These are phyloP conservation scores for Scolopax bukidnonensis DNA, from an alignment of 2,797 vertebrate species.

Conservation along the genomic window DNA sequence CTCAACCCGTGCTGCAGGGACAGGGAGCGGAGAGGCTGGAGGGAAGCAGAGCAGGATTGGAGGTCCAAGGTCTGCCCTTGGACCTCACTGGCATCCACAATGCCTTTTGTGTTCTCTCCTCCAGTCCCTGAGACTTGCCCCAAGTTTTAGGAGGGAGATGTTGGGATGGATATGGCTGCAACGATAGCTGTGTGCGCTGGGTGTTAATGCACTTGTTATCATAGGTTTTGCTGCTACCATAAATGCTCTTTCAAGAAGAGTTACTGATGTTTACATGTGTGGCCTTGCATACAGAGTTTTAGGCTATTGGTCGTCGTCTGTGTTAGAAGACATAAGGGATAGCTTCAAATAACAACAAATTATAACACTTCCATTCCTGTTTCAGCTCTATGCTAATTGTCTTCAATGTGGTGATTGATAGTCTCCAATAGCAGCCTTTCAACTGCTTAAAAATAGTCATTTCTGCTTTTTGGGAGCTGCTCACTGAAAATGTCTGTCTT, in stretches of 20 bases:
- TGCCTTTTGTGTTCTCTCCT: background rate
- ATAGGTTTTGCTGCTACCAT: background rate
- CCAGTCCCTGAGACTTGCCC: background rate
- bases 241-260: background rate
- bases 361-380: background rate
- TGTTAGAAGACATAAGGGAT: background rate
- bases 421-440: background rate
- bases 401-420: background rate
- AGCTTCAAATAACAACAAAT: background rate
- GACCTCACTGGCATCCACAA: background rate
- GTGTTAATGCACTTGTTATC: background rate
- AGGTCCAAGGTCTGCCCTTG: background rate
- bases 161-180: background rate
- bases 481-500: background rate
- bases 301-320: background rate
- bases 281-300: background rate
- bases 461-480: background rate
- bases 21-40: accelerated
- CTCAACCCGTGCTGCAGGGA: background rate
- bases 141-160: background rate
- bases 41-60: background rate
- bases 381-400: background rate
- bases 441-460: background rate
- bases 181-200: background rate
- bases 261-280: background rate